A percentile compares a stretch with the other conserved stretches of the same genome.
These are phyloP conservation scores for Eupithecia pulchellata DNA, from an alignment of 2,888 invertebrate genomes.

Conservation along the genomic window DNA sequence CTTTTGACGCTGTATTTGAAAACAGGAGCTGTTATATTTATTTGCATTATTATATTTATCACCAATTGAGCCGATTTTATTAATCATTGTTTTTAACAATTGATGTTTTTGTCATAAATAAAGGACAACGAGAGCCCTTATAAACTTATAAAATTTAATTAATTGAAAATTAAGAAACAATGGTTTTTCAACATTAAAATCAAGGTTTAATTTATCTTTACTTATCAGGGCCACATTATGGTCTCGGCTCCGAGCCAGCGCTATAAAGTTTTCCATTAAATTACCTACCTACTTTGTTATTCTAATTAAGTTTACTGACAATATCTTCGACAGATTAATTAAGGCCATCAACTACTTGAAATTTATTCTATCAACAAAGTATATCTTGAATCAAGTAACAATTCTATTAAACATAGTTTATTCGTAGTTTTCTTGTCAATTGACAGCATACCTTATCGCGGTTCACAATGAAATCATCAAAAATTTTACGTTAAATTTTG, in stretches of 20 bases:
- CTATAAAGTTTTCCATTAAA: neutral
- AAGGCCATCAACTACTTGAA: neutral
- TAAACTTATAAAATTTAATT: too few relatives aligned
- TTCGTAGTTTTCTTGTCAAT: too few relatives aligned
- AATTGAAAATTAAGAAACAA: too few relatives aligned
- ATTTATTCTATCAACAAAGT: neutral
- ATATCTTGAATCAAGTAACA: neutral
- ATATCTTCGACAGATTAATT: slow-evolving; percentile 1
- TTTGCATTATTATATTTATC: too few relatives aligned
- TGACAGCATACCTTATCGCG: too few relatives aligned
- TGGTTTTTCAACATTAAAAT: too few relatives aligned
- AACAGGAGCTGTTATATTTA: neutral
- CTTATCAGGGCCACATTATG: neutral
- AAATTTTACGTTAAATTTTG: neutral
- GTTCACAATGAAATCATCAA: neutral
- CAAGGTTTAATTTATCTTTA: neutral
- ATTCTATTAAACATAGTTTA: too few relatives aligned
- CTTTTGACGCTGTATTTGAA: neutral
- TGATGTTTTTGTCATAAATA: neutral
- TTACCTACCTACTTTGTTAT: neutral
- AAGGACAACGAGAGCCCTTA: neutral
- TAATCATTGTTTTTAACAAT: neutral
- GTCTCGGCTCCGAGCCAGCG: neutral
- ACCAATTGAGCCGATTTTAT: neutral
- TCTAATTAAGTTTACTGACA: neutral